Conservation (phyloP, 2,113 vertebrate genomes). For the Hippocampus comes region DNA sequence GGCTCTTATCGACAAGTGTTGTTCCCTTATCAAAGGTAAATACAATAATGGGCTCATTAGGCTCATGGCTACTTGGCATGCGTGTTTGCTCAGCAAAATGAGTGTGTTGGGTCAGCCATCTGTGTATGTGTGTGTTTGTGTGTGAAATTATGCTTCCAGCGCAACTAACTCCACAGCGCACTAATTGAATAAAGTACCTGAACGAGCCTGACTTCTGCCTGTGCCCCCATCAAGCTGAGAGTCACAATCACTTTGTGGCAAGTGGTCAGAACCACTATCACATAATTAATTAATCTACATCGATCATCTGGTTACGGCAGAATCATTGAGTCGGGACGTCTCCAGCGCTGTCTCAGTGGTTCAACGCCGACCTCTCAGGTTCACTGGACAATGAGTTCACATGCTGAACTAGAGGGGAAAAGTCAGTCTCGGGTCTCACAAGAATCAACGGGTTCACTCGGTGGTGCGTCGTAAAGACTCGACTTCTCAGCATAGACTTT, state of each 20-base stretch:
- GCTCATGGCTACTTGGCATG: slow-evolving; percentile 76
- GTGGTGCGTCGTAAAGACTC: slow-evolving; percentile 47
- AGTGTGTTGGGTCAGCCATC: slow-evolving; percentile 59
- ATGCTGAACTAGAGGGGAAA: slow-evolving; percentile 46
- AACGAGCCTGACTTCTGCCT: slow-evolving; percentile 42
- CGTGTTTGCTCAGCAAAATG: slow-evolving; percentile 75
- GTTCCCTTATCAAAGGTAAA: slow-evolving; percentile 96
- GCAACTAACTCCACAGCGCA: slow-evolving; percentile 47
- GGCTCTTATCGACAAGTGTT: slow-evolving; percentile 73
- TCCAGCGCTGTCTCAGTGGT: slow-evolving; percentile 18
- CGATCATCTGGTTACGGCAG: slow-evolving; percentile 85
- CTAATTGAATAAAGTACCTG: slow-evolving; percentile 75
- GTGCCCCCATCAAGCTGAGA: slow-evolving; percentile 18
- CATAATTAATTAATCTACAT: slow-evolving; percentile 90
- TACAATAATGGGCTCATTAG: slow-evolving; percentile 86
- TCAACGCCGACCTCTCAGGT: slow-evolving; percentile 19
- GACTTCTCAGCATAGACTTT: slow-evolving; percentile 57
- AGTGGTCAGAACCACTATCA: slow-evolving; percentile 83
- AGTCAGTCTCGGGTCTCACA: slow-evolving; percentile 47
- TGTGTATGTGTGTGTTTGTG: slow-evolving; percentile 28
- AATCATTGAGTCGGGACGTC: slow-evolving; percentile 83
- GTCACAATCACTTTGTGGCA: slow-evolving; percentile 68
- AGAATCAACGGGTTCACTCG: slow-evolving; percentile 63
- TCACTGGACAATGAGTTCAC: slow-evolving; percentile 49
- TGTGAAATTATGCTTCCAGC: slow-evolving; percentile 61